A percentile compares a stretch with the other conserved stretches of the same genome.
These are phyloP conservation scores for Drosophila nasuta DNA, from an alignment of 1,140 invertebrate genomes.

Conservation along the genomic window DNA sequence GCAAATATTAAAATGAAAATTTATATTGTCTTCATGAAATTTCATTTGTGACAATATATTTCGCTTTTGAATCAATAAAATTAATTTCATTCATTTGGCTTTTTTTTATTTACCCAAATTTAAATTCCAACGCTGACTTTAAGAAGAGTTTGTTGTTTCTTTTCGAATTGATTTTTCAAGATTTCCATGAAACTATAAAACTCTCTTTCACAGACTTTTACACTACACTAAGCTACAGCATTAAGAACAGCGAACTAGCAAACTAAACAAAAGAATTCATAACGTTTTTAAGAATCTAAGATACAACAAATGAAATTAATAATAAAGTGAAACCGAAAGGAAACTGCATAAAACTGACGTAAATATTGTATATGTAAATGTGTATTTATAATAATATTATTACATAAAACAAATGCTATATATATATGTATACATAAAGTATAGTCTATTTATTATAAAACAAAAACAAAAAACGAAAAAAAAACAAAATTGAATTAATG, in stretches of 20 bases:
- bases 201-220: slow-evolving; percentile 29
- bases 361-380: slow-evolving; percentile 83
- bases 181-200: background rate
- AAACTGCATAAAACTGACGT: slow-evolving; percentile 68
- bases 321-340: slow-evolving; percentile 37
- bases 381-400: slow-evolving; percentile 79
- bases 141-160: no score
- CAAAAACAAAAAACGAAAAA: slow-evolving; percentile 18
- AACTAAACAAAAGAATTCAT: slow-evolving; percentile 40
- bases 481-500: slow-evolving; percentile 55
- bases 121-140: background rate
- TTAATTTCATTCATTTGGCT: background rate
- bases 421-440: slow-evolving; percentile 63
- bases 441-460: slow-evolving; percentile 72
- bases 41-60: background rate
- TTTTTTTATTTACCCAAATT: background rate
- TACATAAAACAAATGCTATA: slow-evolving; percentile 65
- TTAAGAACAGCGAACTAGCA: slow-evolving; percentile 20
- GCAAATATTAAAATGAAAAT: background rate
- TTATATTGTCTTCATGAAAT: background rate
- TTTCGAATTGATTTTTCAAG: background rate
- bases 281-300: slow-evolving; percentile 53
- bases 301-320: slow-evolving; percentile 17
- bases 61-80: background rate
- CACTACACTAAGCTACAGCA: slow-evolving; percentile 19